Evolutionary conservation across 2,888 invertebrate species (phyloP), one percentile per base, ranked within the genome.

Genomic region (Margaritifera margaritifera): DNA sequence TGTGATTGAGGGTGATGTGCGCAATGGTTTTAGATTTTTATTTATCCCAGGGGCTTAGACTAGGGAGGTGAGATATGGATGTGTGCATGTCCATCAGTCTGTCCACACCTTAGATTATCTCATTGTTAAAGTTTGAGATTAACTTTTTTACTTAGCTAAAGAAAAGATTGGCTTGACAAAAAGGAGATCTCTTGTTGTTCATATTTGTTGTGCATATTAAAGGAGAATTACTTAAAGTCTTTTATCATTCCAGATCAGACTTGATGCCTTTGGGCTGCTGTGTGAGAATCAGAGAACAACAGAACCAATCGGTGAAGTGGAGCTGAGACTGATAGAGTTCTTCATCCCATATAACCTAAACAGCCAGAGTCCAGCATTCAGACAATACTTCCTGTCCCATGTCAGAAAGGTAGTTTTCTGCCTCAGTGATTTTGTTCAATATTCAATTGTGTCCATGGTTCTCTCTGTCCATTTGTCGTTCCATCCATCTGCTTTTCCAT

Each of bases 261-360:
- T 95, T 11, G 91, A 94, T 76, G 92, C 93, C 0, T 91, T 95
- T 63, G 92, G 93, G 0, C 89, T 95, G 25, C 88, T 96, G 52
- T 93, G 94, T 64, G 95, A 95, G 83, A 93, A 93, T 72, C 86
- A 93, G 64, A 94, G 94, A 87, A 93, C 93, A 2, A 95, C 95
- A 2, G 94, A 95, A 85, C 78, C 90, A 19, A 92, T 94, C 76
- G 87, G 91, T 0, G 68, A 85, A 0, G 90, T 90, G 57, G 96
- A 96, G 84, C 91, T 96, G 53, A 86, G 92, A 2, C 91, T 93
- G 22, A 89, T 95, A 31, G 87, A 92, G 18, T 88, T 89, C 53
- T 95, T 93, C 89, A 85, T 95, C 53, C 89, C 90, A 24, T 93
- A 93, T 86, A 96, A 95, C 90, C 90, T 94, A 62, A 93, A 93